These are phyloP conservation scores for Phalacrocorax aristotelis DNA, from an alignment of 2,113 vertebrate species.

Conservation along the genomic window DNA sequence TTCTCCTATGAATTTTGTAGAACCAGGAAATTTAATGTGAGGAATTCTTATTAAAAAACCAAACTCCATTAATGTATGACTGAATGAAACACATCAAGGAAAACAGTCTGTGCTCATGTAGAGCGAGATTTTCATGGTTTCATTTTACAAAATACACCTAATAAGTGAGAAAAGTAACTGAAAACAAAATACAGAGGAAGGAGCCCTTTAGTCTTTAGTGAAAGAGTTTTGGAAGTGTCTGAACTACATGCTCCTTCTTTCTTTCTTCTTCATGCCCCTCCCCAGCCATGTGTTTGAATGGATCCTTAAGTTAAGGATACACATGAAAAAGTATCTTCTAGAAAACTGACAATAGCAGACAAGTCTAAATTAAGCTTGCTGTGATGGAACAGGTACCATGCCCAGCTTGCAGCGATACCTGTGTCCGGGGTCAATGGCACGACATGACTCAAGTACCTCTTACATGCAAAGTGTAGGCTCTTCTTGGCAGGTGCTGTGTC, in stretches of 20 bases:
- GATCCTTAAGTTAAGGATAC: neutral
- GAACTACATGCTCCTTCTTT: fast-evolving
- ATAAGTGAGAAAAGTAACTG: neutral
- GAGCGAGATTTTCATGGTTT: neutral
- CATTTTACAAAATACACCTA: neutral
- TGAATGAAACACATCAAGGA: neutral
- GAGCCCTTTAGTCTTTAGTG: neutral
- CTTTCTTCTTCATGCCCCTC: fast-evolving
- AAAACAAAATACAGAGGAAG: neutral
- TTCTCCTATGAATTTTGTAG: neutral
- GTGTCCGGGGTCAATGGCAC: neutral
- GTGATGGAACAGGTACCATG: neutral
- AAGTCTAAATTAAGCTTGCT: neutral
- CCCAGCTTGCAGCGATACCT: neutral
- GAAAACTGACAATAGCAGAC: neutral
- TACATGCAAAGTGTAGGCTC: neutral
- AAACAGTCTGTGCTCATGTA: neutral
- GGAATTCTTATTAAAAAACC: neutral
- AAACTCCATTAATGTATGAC: neutral
- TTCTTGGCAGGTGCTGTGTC: neutral
- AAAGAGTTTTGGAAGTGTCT: neutral
- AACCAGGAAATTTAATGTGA: neutral
- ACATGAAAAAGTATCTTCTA: neutral
- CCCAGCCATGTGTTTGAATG: neutral
- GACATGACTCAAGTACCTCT: fast-evolving